These are phyloP conservation scores for Malurus leucopterus DNA, from an alignment of 2,797 vertebrate species.

Conservation along the genomic window DNA sequence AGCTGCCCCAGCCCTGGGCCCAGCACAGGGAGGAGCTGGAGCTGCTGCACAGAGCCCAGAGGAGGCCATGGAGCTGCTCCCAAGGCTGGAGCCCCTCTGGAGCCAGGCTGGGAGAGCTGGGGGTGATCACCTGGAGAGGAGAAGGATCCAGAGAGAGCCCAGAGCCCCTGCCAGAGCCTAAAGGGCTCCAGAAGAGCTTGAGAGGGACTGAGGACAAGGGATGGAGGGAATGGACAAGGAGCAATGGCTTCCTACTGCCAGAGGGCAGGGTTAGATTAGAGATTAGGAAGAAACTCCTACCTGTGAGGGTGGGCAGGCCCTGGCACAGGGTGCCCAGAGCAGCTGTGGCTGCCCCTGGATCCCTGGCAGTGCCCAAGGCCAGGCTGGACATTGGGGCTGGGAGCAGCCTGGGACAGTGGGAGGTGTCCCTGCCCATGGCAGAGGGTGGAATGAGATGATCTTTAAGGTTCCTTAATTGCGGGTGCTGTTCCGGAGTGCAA, in stretches of 20 bases:
- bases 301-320: rapidly evolving
- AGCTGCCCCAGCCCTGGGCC: neutral
- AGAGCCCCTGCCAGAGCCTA: neutral
- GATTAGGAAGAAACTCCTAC: neutral
- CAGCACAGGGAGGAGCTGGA: neutral
- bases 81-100: neutral
- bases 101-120: neutral
- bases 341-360: neutral
- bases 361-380: neutral
- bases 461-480: neutral
- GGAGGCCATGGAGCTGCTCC: neutral
- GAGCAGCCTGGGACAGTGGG: rapidly evolving
- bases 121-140: no score
- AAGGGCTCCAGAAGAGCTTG: neutral
- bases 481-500: neutral
- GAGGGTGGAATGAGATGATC: rapidly evolving
- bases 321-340: neutral
- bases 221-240: neutral
- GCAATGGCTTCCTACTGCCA: neutral
- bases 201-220: no score
- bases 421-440: neutral
- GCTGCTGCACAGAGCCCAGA: neutral
- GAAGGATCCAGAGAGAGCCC: neutral
- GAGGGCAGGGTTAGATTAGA: neutral
- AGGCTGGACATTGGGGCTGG: rapidly evolving